A percentile compares a stretch with the other conserved stretches of the same genome.
These are phyloP conservation scores for Crenichthys baileyi DNA, from an alignment of 2,797 vertebrate genomes.

Conservation along the genomic window DNA sequence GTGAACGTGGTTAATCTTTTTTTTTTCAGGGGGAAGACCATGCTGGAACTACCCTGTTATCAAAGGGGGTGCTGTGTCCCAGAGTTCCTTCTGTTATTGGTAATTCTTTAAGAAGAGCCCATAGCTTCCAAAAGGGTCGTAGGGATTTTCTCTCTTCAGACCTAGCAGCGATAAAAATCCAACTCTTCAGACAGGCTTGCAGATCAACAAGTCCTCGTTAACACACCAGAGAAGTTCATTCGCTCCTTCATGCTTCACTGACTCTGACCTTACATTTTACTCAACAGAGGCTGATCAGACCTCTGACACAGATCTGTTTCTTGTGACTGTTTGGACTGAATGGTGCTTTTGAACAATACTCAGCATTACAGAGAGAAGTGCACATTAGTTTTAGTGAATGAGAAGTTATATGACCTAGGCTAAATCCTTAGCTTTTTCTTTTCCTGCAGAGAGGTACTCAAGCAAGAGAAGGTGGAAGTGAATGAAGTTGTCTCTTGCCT, in stretches of 20 bases:
- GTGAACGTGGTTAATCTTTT: slow-evolving; percentile 52
- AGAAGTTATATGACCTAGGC: slow-evolving; percentile 18
- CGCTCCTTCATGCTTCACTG: not conserved
- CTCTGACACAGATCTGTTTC: slow-evolving; percentile 16
- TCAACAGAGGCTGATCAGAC: slow-evolving; percentile 1
- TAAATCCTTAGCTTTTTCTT: slow-evolving; percentile 19
- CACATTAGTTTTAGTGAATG: slow-evolving; percentile 47
- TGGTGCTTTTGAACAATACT: slow-evolving; percentile 28
- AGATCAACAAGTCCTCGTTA: slow-evolving; percentile 44
- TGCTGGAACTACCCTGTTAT: slow-evolving; percentile 40
- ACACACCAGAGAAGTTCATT: slow-evolving; percentile 19
- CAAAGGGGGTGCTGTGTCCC: slow-evolving; percentile 8
- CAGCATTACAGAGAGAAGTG: slow-evolving; percentile 44
- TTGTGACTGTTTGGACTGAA: slow-evolving; percentile 22
- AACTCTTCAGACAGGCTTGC: slow-evolving; percentile 44
- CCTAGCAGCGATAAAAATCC: slow-evolving; percentile 59
- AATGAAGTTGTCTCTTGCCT: slow-evolving; percentile 26
- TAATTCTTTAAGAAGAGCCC: slow-evolving; percentile 49
- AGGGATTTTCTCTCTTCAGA: slow-evolving; percentile 30
- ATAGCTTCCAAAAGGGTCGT: not conserved
- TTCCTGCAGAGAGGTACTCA: slow-evolving; percentile 33
- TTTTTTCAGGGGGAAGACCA: slow-evolving; percentile 28
- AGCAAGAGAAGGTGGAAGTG: slow-evolving; percentile 30
- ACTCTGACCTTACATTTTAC: not conserved
- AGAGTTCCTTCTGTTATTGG: slow-evolving; percentile 39